Percentiles rank a stretch among this genome's conserved stretches.
Evolutionary conservation across 2,113 vertebrate genomes (phyloP).

Genomic region (Scatophagus argus): DNA sequence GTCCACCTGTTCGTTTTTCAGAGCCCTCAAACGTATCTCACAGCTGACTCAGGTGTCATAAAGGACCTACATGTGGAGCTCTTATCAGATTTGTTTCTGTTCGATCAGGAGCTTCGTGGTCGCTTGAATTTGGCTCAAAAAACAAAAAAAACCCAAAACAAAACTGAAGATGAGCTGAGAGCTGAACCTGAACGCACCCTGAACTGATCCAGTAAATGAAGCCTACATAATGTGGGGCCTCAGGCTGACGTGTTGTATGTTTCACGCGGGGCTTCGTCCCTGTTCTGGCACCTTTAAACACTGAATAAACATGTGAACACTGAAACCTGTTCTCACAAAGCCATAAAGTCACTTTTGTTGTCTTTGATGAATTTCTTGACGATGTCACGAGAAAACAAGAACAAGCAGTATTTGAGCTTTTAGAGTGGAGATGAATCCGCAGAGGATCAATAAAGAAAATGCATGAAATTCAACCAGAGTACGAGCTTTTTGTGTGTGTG

Average conservation of each 20-base stretch:
- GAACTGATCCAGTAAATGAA: background rate
- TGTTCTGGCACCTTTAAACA: slow-evolving; percentile 52
- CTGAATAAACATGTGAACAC: slow-evolving; percentile 9
- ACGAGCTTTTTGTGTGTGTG: background rate
- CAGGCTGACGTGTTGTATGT: background rate
- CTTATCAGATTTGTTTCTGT: background rate
- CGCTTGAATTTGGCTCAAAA: background rate
- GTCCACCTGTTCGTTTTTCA: background rate
- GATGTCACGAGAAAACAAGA: slow-evolving; percentile 32
- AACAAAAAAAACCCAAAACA: too few species aligned
- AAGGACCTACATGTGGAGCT: background rate
- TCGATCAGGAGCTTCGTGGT: background rate
- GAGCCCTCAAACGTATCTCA: background rate
- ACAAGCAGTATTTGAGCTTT: slow-evolving; percentile 10
- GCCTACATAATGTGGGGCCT: background rate
- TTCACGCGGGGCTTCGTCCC: background rate
- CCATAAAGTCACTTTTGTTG: slow-evolving; percentile 48
- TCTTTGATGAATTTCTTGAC: slow-evolving; percentile 34
- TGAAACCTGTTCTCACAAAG: slow-evolving; percentile 40
- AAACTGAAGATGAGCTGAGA: too few species aligned
- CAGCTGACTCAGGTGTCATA: slow-evolving; percentile 3
- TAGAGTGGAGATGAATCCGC: slow-evolving; percentile 28
- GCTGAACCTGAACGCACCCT: background rate
- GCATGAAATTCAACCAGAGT: slow-evolving; percentile 38
- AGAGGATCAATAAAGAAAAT: slow-evolving; percentile 53